Percentiles rank a stretch among this genome's conserved stretches.
These are phyloP conservation scores for Lysandra bellargus DNA, from an alignment of 2,888 invertebrate species.

Conservation along the genomic window DNA sequence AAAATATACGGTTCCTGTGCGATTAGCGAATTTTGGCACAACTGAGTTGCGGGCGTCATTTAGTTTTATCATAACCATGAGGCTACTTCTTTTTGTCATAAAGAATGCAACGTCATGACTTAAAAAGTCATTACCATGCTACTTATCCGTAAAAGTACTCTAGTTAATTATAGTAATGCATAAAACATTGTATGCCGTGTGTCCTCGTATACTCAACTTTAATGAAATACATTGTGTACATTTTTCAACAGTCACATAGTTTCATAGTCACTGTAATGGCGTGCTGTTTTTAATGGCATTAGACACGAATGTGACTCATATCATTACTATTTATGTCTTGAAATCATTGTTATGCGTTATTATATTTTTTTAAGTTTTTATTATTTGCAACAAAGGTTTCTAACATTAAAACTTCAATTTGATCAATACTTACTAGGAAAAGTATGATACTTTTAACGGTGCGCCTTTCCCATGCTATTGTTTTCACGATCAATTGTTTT, in stretches of 20 bases:
- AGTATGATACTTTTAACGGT: not conserved
- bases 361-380: not conserved
- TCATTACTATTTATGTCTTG: not conserved
- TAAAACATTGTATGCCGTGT: not conserved
- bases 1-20: too few relatives aligned
- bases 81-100: too few relatives aligned
- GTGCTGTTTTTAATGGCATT: slow-evolving; percentile 14
- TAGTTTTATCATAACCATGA: too few relatives aligned
- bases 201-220: not conserved
- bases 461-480: not conserved
- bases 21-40: too few relatives aligned
- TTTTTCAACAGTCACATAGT: slow-evolving; percentile 25
- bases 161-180: not conserved
- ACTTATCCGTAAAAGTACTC: not conserved
- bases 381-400: not conserved
- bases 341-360: not conserved
- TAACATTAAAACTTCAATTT: not conserved
- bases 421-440: not conserved
- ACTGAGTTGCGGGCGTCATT: too few relatives aligned
- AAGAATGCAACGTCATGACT: too few relatives aligned
- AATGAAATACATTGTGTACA: slow-evolving; percentile 20
- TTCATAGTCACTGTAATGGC: slow-evolving; percentile 9
- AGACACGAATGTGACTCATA: slow-evolving; percentile 8
- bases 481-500: not conserved
- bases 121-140: not conserved